Percentiles rank a stretch among this genome's conserved stretches.
These are phyloP conservation scores for Chlorodrepanis virens DNA, from an alignment of 2,113 vertebrate species.

Conservation along the genomic window DNA sequence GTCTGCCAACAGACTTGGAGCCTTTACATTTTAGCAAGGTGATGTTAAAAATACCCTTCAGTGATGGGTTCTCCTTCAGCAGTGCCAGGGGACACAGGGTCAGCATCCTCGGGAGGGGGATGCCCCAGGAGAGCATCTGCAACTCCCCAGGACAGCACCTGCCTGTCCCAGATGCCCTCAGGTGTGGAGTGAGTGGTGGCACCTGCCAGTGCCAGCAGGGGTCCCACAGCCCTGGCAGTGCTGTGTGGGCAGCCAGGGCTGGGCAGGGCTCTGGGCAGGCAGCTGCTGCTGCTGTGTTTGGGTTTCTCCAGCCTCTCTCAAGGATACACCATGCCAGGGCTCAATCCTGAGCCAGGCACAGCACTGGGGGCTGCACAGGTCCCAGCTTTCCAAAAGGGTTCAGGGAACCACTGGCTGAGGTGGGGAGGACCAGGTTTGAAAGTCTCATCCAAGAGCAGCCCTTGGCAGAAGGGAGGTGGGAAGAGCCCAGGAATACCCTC, in stretches of 20 bases:
- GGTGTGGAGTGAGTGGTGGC: background rate
- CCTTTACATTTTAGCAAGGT: constrained; percentile 27
- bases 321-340: background rate
- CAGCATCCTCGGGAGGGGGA: background rate
- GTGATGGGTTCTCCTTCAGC: background rate
- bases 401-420: fast-evolving
- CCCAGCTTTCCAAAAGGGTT: background rate
- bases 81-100: fast-evolving
- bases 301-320: background rate
- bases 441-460: background rate
- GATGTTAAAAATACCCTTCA: constrained; percentile 38
- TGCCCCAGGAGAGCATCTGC: background rate
- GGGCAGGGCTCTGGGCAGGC: background rate
- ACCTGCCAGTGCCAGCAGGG: background rate
- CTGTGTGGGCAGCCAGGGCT: background rate
- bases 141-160: background rate
- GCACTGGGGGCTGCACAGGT: fast-evolving
- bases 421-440: background rate
- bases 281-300: background rate
- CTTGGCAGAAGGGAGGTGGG: background rate
- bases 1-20: constrained; percentile 64
- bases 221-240: fast-evolving
- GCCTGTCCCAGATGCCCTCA: background rate
- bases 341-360: fast-evolving
- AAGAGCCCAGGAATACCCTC: background rate